A percentile compares a stretch with the other conserved stretches of the same genome.
phyloP scores from a whole-genome alignment of 2,113 vertebrate genomes.

The Epinephelus moara region DNA sequence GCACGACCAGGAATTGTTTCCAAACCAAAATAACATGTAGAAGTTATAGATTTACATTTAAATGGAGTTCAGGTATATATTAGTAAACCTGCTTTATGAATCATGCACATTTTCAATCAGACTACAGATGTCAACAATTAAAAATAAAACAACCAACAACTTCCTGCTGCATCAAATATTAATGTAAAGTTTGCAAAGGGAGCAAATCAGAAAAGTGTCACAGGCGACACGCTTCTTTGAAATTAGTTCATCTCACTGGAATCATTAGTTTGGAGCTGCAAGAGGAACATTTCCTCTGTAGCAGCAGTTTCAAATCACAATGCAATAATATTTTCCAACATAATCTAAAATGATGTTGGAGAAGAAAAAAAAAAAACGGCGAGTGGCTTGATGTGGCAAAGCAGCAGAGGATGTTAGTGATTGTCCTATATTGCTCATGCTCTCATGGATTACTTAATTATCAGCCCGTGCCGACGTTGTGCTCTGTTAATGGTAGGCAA shows the following conservation, averaged over 20 bases:
- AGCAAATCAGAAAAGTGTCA: slow-evolving; percentile 61
- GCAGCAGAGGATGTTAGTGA: slow-evolving; percentile 80
- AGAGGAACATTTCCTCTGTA: slow-evolving; percentile 72
- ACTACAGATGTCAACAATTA: slow-evolving; percentile 13
- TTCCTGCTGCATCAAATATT: slow-evolving; percentile 26
- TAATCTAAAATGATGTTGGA: slow-evolving; percentile 81
- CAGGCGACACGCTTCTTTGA: slow-evolving; percentile 56
- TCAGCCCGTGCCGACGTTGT: slow-evolving; percentile 80
- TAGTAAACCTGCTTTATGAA: not conserved
- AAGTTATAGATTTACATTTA: not conserved
- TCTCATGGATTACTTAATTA: slow-evolving; percentile 87
- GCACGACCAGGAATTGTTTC: not conserved
- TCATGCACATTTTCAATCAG: not conserved
- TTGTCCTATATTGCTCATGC: slow-evolving; percentile 85
- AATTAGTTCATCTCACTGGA: slow-evolving; percentile 71
- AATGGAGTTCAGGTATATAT: not conserved
- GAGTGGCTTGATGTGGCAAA: slow-evolving; percentile 72
- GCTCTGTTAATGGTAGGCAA: slow-evolving; percentile 84
- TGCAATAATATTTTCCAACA: slow-evolving; percentile 80
- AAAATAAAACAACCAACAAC: slow-evolving; percentile 39
- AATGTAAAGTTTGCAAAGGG: slow-evolving; percentile 57
- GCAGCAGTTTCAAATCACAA: slow-evolving; percentile 79
- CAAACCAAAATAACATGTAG: not conserved
- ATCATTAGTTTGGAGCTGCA: slow-evolving; percentile 75
- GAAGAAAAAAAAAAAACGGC: slow-evolving; percentile 19